Evolutionary conservation across 2,888 invertebrate genomes (phyloP), one percentile per base, ranked within the genome.

Genomic region (Lottia gigantea): DNA sequence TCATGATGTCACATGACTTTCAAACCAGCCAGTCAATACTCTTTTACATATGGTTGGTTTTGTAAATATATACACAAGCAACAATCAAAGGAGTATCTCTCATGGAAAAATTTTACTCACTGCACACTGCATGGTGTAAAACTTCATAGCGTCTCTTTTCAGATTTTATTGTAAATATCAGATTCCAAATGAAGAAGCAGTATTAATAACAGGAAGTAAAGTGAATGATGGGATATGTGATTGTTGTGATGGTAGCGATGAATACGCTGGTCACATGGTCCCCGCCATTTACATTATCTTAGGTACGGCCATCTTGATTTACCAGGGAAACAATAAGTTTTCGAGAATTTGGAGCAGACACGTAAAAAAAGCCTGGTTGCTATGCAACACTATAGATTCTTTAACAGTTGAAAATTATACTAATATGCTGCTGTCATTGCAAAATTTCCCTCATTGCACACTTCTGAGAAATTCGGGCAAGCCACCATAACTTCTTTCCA

Each of bases 241-340:
- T 88, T 96, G 96, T 84, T 95, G 95, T 88, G 95, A 95, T 90
- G 95, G 95, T n/a, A 94, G 94, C 64, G 95, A 95, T 88, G 95
- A 95, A 88, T 95, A 93, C 84, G 62, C 65, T 8, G 92, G 79
- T 8, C 68, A 66, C 8, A 45, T 49, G 14, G 78, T 82, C 0
- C 81, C 79, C 23, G 70, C 73, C 7, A 55, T 23, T 40, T 40
- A 40, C 7, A 40, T 40, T 6, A 11, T 40, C 40, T 8, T 40
- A 40, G 40, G 40, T 40, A 31, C 31, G 31, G 6, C 31, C 31
- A 31, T 31, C 6, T 31, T 31, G 31, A 31, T 3, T 31, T 31
- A 3, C 31, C 31, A 31, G 0, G 74, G 76, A 73, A 79, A n/a
- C n/a, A n/a, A n/a, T n/a, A n/a, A n/a, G n/a, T n/a, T n/a, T n/a